Percentiles rank a stretch among this genome's conserved stretches.
Conservation (phyloP, 2,797 vertebrate species). For the Sarcoramphus papa region DNA sequence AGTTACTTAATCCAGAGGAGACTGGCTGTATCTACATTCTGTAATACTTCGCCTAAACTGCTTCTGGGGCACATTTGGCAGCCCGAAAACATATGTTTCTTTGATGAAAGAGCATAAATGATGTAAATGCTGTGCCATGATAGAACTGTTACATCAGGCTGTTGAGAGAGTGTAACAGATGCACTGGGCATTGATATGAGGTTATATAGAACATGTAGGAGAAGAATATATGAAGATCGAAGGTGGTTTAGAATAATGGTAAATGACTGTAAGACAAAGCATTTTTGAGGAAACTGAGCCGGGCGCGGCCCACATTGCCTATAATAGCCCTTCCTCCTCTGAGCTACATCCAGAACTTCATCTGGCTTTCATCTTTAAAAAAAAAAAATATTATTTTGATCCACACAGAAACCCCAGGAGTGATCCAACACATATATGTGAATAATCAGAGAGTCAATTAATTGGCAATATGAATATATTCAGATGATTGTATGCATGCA, state of each 20-base stretch:
- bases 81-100: accelerated
- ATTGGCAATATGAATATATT: neutral
- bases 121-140: neutral
- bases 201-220: neutral
- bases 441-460: neutral
- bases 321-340: neutral
- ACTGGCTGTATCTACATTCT: neutral
- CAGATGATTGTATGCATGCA: neutral
- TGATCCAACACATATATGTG: neutral
- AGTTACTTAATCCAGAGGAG: neutral
- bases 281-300: neutral
- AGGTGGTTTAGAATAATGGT: neutral
- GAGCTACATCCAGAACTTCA: neutral
- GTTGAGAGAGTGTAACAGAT: neutral
- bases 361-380: neutral
- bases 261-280: neutral
- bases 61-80: neutral
- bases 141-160: neutral
- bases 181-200: neutral
- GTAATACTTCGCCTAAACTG: neutral
- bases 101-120: neutral
- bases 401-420: neutral
- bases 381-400: neutral
- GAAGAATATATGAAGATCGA: neutral
- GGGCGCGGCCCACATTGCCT: neutral